Evolutionary conservation across 2,797 vertebrate species (phyloP).

Genomic region (Atherinosoma microstoma): DNA sequence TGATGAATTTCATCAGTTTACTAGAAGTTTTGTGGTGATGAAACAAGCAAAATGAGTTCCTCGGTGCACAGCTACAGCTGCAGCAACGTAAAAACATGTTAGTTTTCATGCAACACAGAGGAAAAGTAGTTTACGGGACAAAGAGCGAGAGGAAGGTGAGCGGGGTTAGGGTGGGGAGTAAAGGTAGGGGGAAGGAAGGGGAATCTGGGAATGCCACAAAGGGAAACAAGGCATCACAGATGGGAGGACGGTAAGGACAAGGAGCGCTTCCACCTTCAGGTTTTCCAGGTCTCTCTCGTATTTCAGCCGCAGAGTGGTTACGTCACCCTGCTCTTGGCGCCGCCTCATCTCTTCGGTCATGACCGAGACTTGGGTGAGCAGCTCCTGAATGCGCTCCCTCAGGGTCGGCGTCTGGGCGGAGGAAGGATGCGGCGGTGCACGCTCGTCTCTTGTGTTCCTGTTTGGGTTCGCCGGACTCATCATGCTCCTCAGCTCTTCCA

Average conservation of each 20-base stretch:
- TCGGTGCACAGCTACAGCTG: constrained; percentile 60
- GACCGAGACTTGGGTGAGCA: constrained; percentile 78
- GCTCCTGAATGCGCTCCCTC: constrained; percentile 81
- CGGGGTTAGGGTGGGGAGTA: constrained; percentile 56
- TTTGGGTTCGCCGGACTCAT: constrained; percentile 40
- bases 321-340: constrained; percentile 75
- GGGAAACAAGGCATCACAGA: constrained; percentile 85
- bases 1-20: constrained; percentile 1
- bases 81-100: constrained; percentile 53
- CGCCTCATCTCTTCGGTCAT: constrained; percentile 81
- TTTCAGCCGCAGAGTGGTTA: constrained; percentile 82
- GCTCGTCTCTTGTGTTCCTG: constrained; percentile 8
- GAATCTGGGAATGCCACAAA: constrained; percentile 82
- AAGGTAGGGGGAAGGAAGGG: constrained; percentile 47
- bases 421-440: rapidly evolving
- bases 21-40: background rate
- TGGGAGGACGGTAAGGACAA: constrained; percentile 79
- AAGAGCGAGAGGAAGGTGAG: constrained; percentile 59
- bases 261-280: constrained; percentile 87
- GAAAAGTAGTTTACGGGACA: constrained; percentile 59
- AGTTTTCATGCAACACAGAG: constrained; percentile 82
- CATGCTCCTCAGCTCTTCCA: constrained; percentile 76
- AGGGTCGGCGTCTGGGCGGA: constrained; percentile 54
- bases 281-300: constrained; percentile 88
- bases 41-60: constrained; percentile 73